These are phyloP conservation scores for Manis pentadactyla DNA, from an alignment of 2,797 vertebrate genomes.

Conservation along the genomic window DNA sequence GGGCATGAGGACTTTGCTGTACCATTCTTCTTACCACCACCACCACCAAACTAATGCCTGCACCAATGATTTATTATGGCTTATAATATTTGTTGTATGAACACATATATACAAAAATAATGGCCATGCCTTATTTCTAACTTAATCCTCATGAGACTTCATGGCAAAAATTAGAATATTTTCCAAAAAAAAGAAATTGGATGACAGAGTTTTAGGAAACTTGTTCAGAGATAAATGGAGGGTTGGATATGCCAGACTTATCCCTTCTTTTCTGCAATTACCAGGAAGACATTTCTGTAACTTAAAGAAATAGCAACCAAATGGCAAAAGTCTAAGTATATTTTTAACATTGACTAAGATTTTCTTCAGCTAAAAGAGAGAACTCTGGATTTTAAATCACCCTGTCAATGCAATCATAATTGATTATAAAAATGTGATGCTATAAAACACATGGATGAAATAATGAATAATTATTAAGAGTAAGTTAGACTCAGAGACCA, in stretches of 20 bases:
- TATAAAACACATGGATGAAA: neutral
- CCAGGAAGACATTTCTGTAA: neutral
- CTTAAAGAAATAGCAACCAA: neutral
- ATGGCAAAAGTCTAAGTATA: neutral
- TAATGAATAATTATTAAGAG: conserved; percentile 1
- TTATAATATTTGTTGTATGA: neutral
- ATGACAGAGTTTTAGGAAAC: neutral
- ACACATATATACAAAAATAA: neutral
- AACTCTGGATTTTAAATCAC: neutral
- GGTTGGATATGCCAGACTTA: neutral
- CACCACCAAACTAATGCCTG: neutral
- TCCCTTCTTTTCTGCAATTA: neutral
- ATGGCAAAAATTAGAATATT: neutral
- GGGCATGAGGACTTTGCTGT: neutral
- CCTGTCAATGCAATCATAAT: neutral
- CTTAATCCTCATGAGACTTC: neutral
- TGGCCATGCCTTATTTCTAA: neutral
- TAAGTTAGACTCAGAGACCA: neutral
- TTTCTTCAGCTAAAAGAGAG: neutral
- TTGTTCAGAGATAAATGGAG: neutral
- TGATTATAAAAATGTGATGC: neutral
- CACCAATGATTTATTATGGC: neutral
- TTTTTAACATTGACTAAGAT: neutral
- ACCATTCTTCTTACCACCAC: neutral
- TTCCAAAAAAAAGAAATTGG: neutral